Percentiles rank a stretch among this genome's conserved stretches.
Conservation (phyloP, 1,140 invertebrate species). For the Drosophila kurseongensis region DNA sequence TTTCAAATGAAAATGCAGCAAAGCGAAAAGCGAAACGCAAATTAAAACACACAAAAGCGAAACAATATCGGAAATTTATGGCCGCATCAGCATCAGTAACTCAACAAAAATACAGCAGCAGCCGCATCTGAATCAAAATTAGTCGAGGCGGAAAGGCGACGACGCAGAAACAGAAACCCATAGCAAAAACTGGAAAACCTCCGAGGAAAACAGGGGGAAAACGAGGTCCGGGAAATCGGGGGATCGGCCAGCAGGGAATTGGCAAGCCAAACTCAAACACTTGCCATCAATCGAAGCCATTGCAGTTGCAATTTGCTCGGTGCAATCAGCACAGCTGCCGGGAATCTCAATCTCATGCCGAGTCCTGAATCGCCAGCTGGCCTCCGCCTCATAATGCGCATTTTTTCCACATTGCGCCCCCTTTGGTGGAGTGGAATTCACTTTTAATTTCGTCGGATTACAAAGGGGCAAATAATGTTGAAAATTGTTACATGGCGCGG, state of each 20-base stretch:
- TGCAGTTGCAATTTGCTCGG: conserved; percentile 40
- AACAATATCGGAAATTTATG: conserved; percentile 72
- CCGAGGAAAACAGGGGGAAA: background rate
- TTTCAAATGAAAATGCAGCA: conserved; percentile 72
- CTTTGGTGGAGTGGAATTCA: conserved; percentile 5
- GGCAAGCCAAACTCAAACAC: conserved; percentile 44
- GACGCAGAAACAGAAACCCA: conserved; percentile 39
- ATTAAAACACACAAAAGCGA: conserved; percentile 69
- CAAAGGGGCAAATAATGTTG: conserved; percentile 11
- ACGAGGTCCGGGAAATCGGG: background rate
- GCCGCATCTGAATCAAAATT: conserved; percentile 47
- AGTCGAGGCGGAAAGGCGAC: conserved; percentile 47
- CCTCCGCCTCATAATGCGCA: conserved; percentile 27
- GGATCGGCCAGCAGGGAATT: conserved; percentile 14
- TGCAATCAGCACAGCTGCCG: conserved; percentile 47
- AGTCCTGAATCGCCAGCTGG: conserved; percentile 9
- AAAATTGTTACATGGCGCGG: conserved; percentile 11
- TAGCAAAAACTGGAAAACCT: background rate
- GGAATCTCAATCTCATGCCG: conserved; percentile 23
- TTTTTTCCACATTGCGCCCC: conserved; percentile 6
- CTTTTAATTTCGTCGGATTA: conserved; percentile 21
- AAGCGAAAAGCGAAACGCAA: conserved; percentile 58
- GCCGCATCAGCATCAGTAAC: conserved; percentile 51
- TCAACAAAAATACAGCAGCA: conserved; percentile 16
- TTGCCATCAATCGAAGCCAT: conserved; percentile 53